These are phyloP conservation scores for Rhagologus leucostigma DNA, from an alignment of 2,113 vertebrate species.

Conservation along the genomic window DNA sequence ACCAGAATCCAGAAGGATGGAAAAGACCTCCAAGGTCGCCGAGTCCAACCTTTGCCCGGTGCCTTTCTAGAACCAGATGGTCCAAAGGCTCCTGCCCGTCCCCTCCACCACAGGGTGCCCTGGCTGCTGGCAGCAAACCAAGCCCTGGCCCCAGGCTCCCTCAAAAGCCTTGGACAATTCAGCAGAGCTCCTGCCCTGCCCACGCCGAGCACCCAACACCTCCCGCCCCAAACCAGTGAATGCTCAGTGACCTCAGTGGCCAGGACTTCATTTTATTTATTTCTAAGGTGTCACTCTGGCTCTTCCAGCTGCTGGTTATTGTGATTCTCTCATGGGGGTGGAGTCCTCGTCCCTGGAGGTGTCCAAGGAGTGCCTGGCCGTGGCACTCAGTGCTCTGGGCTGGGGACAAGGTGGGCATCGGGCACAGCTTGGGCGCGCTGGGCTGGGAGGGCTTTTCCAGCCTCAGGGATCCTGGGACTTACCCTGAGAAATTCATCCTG, in stretches of 20 bases:
- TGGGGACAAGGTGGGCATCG: neutral
- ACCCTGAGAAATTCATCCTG: neutral
- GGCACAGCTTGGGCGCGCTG: fast-evolving
- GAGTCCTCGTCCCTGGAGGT: neutral
- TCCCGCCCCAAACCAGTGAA: fast-evolving
- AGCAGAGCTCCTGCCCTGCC: fast-evolving
- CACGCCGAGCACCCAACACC: neutral
- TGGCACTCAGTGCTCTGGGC: neutral
- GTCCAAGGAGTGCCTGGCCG: neutral
- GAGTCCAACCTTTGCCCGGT: neutral
- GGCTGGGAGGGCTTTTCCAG: neutral
- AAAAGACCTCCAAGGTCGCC: neutral
- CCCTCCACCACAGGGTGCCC: neutral
- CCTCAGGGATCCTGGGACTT: neutral
- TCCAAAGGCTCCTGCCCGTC: neutral
- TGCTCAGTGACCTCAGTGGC: too few relatives aligned
- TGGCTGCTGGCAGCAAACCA: neutral
- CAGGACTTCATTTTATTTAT: neutral
- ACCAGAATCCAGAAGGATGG: neutral
- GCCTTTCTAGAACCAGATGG: neutral
- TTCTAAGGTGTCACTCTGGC: neutral
- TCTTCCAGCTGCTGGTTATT: neutral
- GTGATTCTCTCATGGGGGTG: neutral
- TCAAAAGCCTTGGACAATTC: neutral
- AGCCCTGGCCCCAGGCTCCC: neutral